phyloP scores from a whole-genome alignment of 2,888 invertebrate species.

The Onchidella celtica region DNA sequence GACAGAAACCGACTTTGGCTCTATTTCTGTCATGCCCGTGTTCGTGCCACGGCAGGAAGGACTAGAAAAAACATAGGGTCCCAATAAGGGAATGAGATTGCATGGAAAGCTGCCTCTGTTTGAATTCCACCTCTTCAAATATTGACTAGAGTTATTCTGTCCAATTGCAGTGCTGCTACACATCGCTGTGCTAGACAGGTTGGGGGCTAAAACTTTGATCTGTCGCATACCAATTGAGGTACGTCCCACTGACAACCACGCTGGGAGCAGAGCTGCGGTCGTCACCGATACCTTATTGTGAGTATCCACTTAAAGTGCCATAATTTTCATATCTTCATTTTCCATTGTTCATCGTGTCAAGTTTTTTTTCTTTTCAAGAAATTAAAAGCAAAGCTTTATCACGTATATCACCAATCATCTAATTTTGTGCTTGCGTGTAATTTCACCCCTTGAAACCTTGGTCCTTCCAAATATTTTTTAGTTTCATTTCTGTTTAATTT shows the following conservation, averaged over 20 bases:
- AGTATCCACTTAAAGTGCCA: background rate
- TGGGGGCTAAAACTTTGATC: constrained; percentile 31
- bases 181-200: constrained; percentile 34
- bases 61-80: constrained; percentile 25
- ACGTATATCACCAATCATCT: too few relatives aligned
- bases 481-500: too few relatives aligned
- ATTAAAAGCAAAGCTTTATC: too few relatives aligned
- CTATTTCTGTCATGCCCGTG: constrained; percentile 9
- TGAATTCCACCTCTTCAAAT: constrained; percentile 39
- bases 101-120: constrained; percentile 29
- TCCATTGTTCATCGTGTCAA: background rate
- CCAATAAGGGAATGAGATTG: constrained; percentile 35
- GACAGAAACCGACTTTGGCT: background rate
- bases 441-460: too few relatives aligned
- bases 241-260: background rate
- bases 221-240: constrained; percentile 28
- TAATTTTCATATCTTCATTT: background rate
- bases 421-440: too few relatives aligned
- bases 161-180: constrained; percentile 41
- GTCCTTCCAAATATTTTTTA: too few relatives aligned
- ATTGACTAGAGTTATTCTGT: constrained; percentile 39
- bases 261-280: background rate
- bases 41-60: background rate
- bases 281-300: constrained; percentile 1
- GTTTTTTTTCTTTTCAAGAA: background rate